These are phyloP conservation scores for Cryptus viduatorius DNA, from an alignment of 2,888 invertebrate genomes.

Conservation along the genomic window DNA sequence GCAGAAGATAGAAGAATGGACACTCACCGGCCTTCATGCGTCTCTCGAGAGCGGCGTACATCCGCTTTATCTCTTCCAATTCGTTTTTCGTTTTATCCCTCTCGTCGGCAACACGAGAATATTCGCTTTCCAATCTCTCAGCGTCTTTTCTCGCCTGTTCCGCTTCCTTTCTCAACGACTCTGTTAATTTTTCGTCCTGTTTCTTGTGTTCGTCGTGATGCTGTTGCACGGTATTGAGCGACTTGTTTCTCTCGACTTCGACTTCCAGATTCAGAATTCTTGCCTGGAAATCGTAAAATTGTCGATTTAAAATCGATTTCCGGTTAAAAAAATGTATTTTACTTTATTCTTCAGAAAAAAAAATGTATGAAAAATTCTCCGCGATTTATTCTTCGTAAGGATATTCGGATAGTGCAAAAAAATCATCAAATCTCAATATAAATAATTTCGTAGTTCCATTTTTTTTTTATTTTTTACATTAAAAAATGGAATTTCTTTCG, in stretches of 20 bases:
- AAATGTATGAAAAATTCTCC: not conserved
- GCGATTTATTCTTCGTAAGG: no score
- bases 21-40: constrained; percentile 83
- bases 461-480: no score
- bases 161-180: constrained; percentile 90
- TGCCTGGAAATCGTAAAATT: constrained; percentile 84
- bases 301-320: not conserved
- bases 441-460: no score
- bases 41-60: constrained; percentile 92
- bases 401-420: no score
- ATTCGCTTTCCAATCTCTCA: constrained; percentile 93
- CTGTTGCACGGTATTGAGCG: constrained; percentile 77
- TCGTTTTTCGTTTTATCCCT: constrained; percentile 91
- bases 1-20: constrained; percentile 1
- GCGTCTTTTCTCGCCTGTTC: constrained; percentile 92
- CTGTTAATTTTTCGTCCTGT: constrained; percentile 89
- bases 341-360: not conserved
- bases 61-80: constrained; percentile 92
- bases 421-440: no score
- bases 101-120: constrained; percentile 91
- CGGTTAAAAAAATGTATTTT: not conserved
- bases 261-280: constrained; percentile 93
- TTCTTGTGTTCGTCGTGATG: constrained; percentile 80
- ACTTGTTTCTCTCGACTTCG: constrained; percentile 91
- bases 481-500: no score